Evolutionary conservation across 2,888 invertebrate species (phyloP).

Genomic region (Yponomeuta sedellus): DNA sequence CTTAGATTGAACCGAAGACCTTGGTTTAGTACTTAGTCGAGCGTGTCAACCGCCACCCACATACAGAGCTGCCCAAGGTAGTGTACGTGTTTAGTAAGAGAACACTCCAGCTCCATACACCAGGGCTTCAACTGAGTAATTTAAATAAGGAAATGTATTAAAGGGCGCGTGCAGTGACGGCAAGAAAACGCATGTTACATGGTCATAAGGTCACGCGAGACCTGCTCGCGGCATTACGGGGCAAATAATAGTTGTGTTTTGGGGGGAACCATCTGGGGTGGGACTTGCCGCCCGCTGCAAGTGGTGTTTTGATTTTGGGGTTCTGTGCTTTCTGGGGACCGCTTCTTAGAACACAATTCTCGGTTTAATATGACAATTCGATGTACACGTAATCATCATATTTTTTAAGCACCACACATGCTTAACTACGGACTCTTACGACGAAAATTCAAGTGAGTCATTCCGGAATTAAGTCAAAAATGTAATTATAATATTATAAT

Average conservation of each 20-base stretch:
- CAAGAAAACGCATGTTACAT: constrained; percentile 8
- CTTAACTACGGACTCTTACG: no score
- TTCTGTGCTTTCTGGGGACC: not conserved
- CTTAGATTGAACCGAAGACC: no score
- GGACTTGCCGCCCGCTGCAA: not conserved
- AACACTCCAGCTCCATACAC: not conserved
- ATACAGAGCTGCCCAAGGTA: no score
- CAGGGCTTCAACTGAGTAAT: not conserved
- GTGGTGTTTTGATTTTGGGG: not conserved
- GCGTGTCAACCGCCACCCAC: no score
- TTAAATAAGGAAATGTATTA: constrained; percentile 10
- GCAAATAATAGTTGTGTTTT: not conserved
- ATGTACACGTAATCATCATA: no score
- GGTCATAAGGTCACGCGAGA: constrained; percentile 8
- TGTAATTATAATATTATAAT: no score
- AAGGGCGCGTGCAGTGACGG: constrained; percentile 5
- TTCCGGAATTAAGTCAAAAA: no score
- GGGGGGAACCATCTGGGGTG: not conserved
- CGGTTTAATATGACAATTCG: no score
- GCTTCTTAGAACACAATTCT: no score
- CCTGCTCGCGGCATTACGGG: not conserved
- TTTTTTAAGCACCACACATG: no score
- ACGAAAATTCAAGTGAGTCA: no score
- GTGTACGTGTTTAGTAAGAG: not conserved
- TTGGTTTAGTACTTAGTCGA: no score